A percentile compares a stretch with the other conserved stretches of the same genome.
Evolutionary conservation across 2,888 invertebrate species (phyloP).

Genomic region (Zelleria hepariella): DNA sequence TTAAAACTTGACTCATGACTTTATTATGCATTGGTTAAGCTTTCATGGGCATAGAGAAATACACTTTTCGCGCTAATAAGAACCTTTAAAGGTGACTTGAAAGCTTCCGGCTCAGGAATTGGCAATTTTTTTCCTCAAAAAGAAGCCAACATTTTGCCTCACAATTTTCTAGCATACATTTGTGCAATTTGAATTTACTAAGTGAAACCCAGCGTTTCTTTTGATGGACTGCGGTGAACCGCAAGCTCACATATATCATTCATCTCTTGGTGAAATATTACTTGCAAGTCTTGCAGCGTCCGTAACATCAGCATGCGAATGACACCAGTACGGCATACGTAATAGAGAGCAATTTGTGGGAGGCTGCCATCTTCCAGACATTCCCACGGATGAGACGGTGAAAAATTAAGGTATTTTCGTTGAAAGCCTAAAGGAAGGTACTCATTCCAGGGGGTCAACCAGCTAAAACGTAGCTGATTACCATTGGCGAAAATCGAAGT

Average conservation of each 20-base stretch:
- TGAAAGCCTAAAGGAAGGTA: conserved; percentile 6
- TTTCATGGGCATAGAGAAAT: background rate
- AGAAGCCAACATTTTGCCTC: background rate
- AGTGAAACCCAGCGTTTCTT: background rate
- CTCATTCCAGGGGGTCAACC: background rate
- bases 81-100: too few relatives aligned
- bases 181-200: background rate
- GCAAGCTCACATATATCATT: background rate
- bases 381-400: conserved; percentile 1
- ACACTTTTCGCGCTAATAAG: background rate
- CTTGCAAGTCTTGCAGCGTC: background rate
- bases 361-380: background rate
- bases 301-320: background rate
- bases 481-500: too few relatives aligned
- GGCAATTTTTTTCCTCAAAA: background rate
- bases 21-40: conserved; percentile 3
- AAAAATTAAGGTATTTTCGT: background rate
- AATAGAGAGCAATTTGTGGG: background rate
- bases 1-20: background rate
- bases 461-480: background rate
- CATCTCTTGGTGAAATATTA: background rate
- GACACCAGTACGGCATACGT: background rate
- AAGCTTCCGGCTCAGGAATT: too few relatives aligned
- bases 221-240: background rate
- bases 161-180: background rate